A percentile compares a stretch with the other conserved stretches of the same genome.
phyloP scores from a whole-genome alignment of 2,888 invertebrate species.

The Nomada lathburiana region DNA sequence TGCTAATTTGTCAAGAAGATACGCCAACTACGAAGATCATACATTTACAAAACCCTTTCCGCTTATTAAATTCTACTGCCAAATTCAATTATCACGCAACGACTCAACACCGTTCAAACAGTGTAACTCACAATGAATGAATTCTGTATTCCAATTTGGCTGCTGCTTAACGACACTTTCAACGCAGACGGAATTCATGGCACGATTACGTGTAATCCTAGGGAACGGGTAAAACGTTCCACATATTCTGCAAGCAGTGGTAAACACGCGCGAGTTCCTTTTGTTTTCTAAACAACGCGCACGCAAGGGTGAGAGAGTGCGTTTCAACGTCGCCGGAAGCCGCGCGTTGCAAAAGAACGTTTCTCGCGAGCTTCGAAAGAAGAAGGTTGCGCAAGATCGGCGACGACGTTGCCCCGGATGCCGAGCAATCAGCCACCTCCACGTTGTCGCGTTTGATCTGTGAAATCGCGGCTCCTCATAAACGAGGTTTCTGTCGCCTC shows the following conservation, averaged over 20 bases:
- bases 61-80: too few relatives aligned
- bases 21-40: too few relatives aligned
- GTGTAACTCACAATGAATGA: too few relatives aligned
- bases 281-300: constrained; percentile 73
- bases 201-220: too few relatives aligned
- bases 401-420: constrained; percentile 45
- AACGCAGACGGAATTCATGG: too few relatives aligned
- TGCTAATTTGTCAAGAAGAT: too few relatives aligned
- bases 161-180: too few relatives aligned
- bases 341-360: constrained; percentile 53
- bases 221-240: too few relatives aligned
- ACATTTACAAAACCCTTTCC: too few relatives aligned
- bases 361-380: constrained; percentile 41
- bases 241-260: background rate
- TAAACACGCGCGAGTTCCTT: constrained; percentile 46
- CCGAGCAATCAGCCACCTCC: constrained; percentile 64
- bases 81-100: too few relatives aligned
- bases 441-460: constrained; percentile 70
- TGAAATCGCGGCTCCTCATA: constrained; percentile 64
- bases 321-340: constrained; percentile 50
- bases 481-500: constrained; percentile 63
- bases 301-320: background rate
- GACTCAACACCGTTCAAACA: too few relatives aligned
- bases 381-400: constrained; percentile 40
- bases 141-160: too few relatives aligned